A percentile compares a stretch with the other conserved stretches of the same genome.
phyloP scores from a whole-genome alignment of 2,113 vertebrate species.

The Catagonus wagneri region DNA sequence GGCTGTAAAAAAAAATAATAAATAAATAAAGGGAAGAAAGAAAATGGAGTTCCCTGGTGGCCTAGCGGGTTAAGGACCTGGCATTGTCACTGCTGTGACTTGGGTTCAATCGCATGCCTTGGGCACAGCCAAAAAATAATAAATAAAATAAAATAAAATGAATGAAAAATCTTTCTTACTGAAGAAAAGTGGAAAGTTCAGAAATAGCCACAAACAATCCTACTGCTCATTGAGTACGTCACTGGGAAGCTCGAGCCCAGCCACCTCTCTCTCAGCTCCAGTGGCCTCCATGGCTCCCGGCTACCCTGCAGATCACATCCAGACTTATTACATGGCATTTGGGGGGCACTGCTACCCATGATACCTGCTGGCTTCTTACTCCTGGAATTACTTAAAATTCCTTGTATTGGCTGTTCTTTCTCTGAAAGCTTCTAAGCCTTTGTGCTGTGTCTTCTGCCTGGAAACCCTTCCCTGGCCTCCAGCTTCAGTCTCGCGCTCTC shows the following conservation, averaged over 20 bases:
- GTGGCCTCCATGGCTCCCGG: neutral
- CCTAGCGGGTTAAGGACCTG: too few species aligned
- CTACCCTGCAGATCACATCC: too few species aligned
- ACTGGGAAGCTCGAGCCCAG: neutral
- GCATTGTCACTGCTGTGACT: too few species aligned
- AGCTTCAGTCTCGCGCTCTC: neutral
- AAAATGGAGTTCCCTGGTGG: too few species aligned
- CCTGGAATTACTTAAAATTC: neutral
- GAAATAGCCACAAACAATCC: neutral
- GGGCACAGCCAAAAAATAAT: too few species aligned
- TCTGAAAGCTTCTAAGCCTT: neutral
- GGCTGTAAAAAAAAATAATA: too few species aligned
- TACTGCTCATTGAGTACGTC: neutral
- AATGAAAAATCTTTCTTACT: neutral
- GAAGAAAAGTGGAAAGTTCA: neutral
- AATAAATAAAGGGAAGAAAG: too few species aligned
- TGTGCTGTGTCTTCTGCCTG: neutral
- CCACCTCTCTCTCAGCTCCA: neutral
- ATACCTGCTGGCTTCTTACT: neutral
- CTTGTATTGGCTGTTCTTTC: neutral
- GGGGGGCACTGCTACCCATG: too few species aligned
- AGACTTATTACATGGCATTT: fast-evolving
- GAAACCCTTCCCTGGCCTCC: neutral
- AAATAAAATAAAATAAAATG: neutral
- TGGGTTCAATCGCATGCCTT: too few species aligned